These are phyloP conservation scores for Apis florea DNA, from an alignment of 1,140 invertebrate genomes.

Conservation along the genomic window DNA sequence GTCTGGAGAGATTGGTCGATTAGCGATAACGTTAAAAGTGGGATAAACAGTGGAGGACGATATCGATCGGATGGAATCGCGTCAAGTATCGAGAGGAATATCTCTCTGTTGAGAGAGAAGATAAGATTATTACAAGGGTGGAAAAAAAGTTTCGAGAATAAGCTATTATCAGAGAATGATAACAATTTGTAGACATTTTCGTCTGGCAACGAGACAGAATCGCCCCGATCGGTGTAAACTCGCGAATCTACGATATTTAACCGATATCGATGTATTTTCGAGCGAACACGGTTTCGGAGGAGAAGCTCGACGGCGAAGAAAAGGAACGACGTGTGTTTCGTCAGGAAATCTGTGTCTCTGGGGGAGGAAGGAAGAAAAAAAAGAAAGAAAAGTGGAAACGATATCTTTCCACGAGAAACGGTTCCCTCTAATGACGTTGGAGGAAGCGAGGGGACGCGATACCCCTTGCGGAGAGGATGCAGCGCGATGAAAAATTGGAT, in stretches of 20 bases:
- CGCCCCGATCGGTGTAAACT: neutral
- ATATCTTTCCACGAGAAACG: slow-evolving; percentile 22
- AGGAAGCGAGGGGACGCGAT: slow-evolving; percentile 16
- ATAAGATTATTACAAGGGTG: neutral
- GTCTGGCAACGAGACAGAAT: slow-evolving; percentile 19
- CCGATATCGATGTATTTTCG: too few relatives aligned
- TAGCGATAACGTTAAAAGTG: slow-evolving; percentile 2
- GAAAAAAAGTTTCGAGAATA: neutral
- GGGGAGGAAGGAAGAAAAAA: neutral
- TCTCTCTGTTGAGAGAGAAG: neutral
- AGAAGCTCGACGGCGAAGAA: neutral
- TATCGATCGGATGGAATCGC: neutral
- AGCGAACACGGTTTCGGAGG: neutral
- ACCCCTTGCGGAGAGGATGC: slow-evolving; percentile 29
- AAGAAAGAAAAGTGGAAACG: slow-evolving; percentile 13
- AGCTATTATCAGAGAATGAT: neutral
- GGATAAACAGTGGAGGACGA: neutral
- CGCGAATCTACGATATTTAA: neutral
- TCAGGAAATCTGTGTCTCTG: neutral
- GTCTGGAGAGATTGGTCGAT: neutral
- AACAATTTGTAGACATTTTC: neutral
- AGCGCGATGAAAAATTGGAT: slow-evolving; percentile 59
- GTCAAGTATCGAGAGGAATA: neutral
- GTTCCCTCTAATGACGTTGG: slow-evolving; percentile 46
- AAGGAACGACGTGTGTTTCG: neutral